Conservation (phyloP, 1,140 invertebrate species). For the Diabrotica virgifera region DNA sequence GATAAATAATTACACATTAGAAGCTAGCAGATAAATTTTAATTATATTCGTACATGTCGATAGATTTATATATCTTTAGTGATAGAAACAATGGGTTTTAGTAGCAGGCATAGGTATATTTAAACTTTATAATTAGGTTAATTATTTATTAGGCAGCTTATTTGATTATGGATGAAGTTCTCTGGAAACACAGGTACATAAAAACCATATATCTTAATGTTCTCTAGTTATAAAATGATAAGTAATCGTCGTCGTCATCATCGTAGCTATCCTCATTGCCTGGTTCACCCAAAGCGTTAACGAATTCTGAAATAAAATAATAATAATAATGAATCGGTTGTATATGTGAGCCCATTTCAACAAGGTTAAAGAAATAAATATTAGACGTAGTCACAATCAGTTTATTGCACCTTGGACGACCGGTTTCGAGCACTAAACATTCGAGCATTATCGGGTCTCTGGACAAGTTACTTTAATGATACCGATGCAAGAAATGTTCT, state of each 20-base stretch:
- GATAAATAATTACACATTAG: no score
- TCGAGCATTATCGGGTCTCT: no score
- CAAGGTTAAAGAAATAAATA: no score
- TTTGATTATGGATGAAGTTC: neutral
- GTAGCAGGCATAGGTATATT: neutral
- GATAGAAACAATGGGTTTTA: neutral
- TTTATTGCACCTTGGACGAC: no score
- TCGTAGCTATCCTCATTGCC: constrained; percentile 73
- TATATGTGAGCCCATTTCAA: no score
- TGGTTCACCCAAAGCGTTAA: constrained; percentile 77
- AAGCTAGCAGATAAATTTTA: no score
- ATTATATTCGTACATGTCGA: no score
- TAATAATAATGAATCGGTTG: no score
- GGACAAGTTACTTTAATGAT: no score
- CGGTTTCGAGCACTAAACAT: no score
- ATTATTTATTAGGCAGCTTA: neutral
- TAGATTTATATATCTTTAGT: neutral
- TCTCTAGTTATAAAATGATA: neutral
- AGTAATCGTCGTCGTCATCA: constrained; percentile 70
- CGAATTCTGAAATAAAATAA: constrained; percentile 72
- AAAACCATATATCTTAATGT: neutral
- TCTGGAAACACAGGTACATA: neutral
- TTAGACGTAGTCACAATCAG: no score
- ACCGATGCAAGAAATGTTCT: no score
- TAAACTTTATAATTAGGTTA: neutral